These are phyloP conservation scores for Drosophila borealis DNA, from an alignment of 2,888 invertebrate species.

Conservation along the genomic window DNA sequence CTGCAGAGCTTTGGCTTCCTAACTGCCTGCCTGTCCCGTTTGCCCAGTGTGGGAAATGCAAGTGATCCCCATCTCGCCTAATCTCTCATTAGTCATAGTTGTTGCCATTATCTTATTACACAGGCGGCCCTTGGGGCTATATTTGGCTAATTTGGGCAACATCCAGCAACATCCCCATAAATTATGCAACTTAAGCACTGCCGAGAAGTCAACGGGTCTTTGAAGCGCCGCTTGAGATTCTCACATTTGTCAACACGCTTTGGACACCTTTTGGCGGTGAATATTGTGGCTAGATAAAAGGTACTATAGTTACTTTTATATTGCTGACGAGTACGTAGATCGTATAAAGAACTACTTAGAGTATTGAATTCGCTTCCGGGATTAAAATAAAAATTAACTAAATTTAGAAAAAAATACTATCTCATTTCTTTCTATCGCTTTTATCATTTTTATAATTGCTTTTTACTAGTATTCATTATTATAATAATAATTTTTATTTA, in stretches of 20 bases:
- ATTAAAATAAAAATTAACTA: too few relatives aligned
- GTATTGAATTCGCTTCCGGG: too few relatives aligned
- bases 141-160: conserved; percentile 71
- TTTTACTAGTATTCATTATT: too few relatives aligned
- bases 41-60: conserved; percentile 70
- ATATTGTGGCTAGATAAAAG: not conserved
- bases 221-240: conserved; percentile 71
- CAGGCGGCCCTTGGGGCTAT: conserved; percentile 36
- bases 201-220: conserved; percentile 35
- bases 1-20: conserved; percentile 4
- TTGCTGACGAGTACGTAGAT: not conserved
- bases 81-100: conserved; percentile 53
- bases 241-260: conserved; percentile 70
- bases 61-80: conserved; percentile 35
- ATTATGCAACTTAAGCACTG: conserved; percentile 66
- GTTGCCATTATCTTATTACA: conserved; percentile 53
- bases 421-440: too few relatives aligned
- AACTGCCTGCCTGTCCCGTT: not conserved
- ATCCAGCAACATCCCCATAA: conserved; percentile 48
- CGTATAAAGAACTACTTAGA: not conserved
- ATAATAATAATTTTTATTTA: too few relatives aligned
- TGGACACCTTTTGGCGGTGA: conserved; percentile 5
- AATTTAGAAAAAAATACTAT: too few relatives aligned
- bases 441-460: too few relatives aligned
- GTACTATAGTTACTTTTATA: conserved; percentile 23